Percentiles rank a stretch among this genome's conserved stretches.
Evolutionary conservation across 1,140 invertebrate species (phyloP).

Genomic region (Nasonia giraulti): DNA sequence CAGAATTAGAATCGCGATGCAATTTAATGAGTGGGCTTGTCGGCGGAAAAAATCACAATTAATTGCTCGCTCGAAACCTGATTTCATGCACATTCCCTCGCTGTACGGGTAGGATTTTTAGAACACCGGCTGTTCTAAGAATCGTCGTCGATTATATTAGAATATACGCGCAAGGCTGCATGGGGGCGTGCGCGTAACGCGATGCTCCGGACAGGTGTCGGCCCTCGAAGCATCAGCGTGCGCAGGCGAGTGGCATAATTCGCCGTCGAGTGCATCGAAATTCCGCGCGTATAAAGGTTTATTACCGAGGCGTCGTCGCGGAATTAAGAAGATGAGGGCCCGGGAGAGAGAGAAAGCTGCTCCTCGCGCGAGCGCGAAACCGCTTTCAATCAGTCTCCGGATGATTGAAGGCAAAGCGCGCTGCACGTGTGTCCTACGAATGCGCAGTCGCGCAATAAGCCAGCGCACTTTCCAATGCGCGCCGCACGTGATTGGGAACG

Average conservation of each 20-base stretch:
- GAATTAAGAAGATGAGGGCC: not conserved
- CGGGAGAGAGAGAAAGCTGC: not conserved
- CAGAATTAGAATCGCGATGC: not conserved
- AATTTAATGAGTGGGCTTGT: not conserved
- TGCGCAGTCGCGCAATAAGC: not conserved
- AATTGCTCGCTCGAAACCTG: not conserved
- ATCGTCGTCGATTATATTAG: too few species aligned
- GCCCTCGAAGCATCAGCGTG: not conserved
- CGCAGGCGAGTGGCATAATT: not conserved
- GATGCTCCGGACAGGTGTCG: not conserved
- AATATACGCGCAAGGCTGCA: too few species aligned
- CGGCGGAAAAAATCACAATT: not conserved
- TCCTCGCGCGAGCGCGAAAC: not conserved
- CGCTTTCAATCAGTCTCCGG: constrained; percentile 1
- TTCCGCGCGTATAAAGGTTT: not conserved
- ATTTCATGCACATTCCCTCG: too few species aligned
- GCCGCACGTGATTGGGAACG: constrained; percentile 19
- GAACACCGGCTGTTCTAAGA: too few species aligned
- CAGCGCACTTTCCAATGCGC: not conserved
- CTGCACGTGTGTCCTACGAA: not conserved
- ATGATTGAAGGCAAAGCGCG: not conserved
- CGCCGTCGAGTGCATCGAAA: not conserved
- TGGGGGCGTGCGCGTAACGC: too few species aligned
- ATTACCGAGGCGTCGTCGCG: not conserved
- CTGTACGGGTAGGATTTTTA: too few species aligned